Base-by-base conservation (phyloP, 2,113 vertebrate species). In the Malurus melanocephalus region DNA sequence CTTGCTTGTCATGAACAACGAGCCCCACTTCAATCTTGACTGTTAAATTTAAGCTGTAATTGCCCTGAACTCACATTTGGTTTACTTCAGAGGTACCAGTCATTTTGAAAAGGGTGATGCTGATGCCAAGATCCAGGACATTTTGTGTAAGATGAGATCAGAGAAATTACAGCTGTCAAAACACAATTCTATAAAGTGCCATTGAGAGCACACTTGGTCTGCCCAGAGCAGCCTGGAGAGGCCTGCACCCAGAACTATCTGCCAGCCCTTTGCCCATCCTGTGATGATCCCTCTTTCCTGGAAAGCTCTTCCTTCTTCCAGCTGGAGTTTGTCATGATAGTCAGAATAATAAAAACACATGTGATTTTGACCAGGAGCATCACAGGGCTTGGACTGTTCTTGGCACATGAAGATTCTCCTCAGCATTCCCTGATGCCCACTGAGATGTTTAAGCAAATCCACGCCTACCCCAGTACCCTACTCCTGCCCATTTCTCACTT, bases 161-260 rank as follows among this genome's bases (percentile, higher is more conserved):
- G 64, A 60, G 68, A 80, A 89, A 92, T 77, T 91, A 77, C 55
- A 92, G 84, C 35, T 77, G 79, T 85, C 85, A 93, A 91, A 95
- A 87, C 49, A 72, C 14, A 62, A 28, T 7, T 79, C 35, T 87
- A 24, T 27, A 6, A 69, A 74, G 61, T 87, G 71, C 33, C 57
- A 74, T 23, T 52, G 65, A 78, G 68, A 90, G n/a, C n/a, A n/a
- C 15, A 27, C n/a, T 83, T 48, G 48, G 35, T 40, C 65, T 93
- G 43, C 53, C 67, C 68, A 46, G 68, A 33, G 15, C 59, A 59
- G 24, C 32, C 55, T 61, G 60, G 57, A 51, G 53, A 60, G 65
- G n/a, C 57, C 42, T 65, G 42, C 20, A 49, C 49, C 23, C 66
- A 45, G n/a, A 40, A 15, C 1, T 80, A 11, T 52, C 76, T 80